phyloP scores from a whole-genome alignment of 2,888 invertebrate species.

The Drosophila recens region DNA sequence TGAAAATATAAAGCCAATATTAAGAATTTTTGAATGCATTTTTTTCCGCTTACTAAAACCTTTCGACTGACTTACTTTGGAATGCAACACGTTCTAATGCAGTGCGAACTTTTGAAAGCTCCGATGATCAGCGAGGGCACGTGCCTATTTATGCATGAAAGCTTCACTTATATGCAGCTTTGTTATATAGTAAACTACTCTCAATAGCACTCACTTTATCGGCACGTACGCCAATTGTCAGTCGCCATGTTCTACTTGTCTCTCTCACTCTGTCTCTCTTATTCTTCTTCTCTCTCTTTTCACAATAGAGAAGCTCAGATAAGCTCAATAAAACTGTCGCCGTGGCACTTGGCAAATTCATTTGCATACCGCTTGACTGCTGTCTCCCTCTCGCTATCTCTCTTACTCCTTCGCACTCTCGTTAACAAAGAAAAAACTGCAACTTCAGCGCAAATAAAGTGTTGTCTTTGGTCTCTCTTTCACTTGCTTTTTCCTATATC shows the following conservation, averaged over 20 bases:
- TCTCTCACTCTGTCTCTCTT: slow-evolving; percentile 7
- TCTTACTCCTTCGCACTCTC: background rate
- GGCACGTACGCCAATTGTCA: slow-evolving; percentile 55
- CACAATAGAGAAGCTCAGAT: slow-evolving; percentile 55
- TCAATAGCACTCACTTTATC: slow-evolving; percentile 43
- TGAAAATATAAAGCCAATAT: no score
- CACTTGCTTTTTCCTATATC: background rate
- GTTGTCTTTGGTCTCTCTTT: slow-evolving; percentile 37
- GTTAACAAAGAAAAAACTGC: slow-evolving; percentile 67
- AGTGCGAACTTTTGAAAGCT: slow-evolving; percentile 3
- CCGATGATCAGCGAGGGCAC: slow-evolving; percentile 20
- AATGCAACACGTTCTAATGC: slow-evolving; percentile 5
- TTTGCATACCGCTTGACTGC: slow-evolving; percentile 58
- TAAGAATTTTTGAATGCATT: no score
- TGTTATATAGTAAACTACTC: slow-evolving; percentile 17
- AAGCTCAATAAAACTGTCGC: slow-evolving; percentile 79
- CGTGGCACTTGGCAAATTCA: slow-evolving; percentile 75
- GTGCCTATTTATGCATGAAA: slow-evolving; percentile 22
- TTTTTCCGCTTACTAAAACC: no score
- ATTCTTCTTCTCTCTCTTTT: background rate
- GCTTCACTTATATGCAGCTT: slow-evolving; percentile 21
- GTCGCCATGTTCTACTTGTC: slow-evolving; percentile 16
- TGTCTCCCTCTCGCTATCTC: slow-evolving; percentile 3
- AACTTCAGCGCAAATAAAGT: slow-evolving; percentile 72
- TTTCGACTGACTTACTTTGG: background rate